Evolutionary conservation across 1,140 invertebrate species (phyloP).

Genomic region (Macrotrachela quadricornifera): DNA sequence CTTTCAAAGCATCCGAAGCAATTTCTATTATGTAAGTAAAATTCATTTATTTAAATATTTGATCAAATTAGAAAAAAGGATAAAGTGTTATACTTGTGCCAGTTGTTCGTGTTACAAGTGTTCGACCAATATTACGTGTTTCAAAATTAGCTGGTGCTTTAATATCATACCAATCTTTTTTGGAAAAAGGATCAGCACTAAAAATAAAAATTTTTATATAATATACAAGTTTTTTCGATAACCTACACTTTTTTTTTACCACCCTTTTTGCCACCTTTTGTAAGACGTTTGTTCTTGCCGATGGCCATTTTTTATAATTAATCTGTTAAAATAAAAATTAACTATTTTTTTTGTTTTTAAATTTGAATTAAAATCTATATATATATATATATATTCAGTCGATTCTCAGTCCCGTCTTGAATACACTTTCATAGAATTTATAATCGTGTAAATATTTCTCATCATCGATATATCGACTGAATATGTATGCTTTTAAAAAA

Average conservation of each 20-base stretch:
- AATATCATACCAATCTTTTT: conserved; percentile 99
- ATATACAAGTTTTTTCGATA: no score
- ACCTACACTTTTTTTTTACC: conserved; percentile 99
- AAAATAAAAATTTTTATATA: background rate
- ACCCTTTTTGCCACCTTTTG: conserved; percentile 95
- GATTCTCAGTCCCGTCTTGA: no score
- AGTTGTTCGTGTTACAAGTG: conserved; percentile 86
- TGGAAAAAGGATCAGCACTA: conserved; percentile 79
- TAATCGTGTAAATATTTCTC: no score
- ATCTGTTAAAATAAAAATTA: no score
- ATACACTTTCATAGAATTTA: no score
- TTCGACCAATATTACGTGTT: conserved; percentile 86
- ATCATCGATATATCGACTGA: no score
- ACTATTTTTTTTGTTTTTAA: no score
- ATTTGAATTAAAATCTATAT: no score
- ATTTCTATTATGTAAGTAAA: conserved; percentile 41
- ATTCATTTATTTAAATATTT: conserved; percentile 11
- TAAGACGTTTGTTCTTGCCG: conserved; percentile 95
- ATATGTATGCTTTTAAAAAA: no score
- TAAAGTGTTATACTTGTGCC: conserved; percentile 68
- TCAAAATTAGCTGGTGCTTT: conserved; percentile 93
- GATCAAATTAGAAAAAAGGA: no score
- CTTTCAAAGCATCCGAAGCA: conserved; percentile 86
- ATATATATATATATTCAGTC: no score
- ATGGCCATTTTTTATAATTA: conserved; percentile 56